Base-by-base conservation (phyloP, 2,113 vertebrate species). In the Cyanocitta stelleri region DNA sequence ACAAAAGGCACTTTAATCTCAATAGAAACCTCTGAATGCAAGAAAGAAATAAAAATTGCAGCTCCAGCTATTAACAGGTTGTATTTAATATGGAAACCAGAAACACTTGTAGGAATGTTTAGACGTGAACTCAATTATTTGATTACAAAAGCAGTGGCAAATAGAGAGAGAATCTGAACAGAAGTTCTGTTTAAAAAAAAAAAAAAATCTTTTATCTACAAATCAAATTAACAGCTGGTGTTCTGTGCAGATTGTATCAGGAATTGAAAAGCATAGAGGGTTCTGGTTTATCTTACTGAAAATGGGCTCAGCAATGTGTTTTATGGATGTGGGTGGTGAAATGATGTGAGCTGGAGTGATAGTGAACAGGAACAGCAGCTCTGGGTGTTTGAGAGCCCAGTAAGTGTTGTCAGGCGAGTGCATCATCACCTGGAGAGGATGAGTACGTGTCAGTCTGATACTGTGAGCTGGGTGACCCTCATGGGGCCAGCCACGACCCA, bases 401-500 rank as follows among this genome's bases (percentile, higher is more conserved):
- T 17, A 26, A 29, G 35, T 54, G 37, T 11, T 71, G 29, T 55
- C 73, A 85, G 67, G 63, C 22, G 72, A 37, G 59, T 14, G 16
- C 27, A 41, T 67, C 29, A 4, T 59, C 69, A 5, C 37, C 32
- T 44, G 17, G 33, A n/a, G 27, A 44, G 76, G 32, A 7, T 9
- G 41, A 9, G 20, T 46, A 13, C 1, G 1, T 39, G 37, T 6
- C 10, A 10, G 2, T 24, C 27, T 15, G n/a, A 3, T 46, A 3
- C 63, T 43, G 49, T 9, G 29, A 56, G 58, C 37, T 26, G 52
- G 9, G 17, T 23, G 62, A 78, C 32, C 62, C 56, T 39, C 61
- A 4, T 37, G 7, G 3, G 11, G 61, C 44, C 52, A 23, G 26
- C 16, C 15, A 7, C 5, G 2, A 5, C 35, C 64, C 39, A 16